Evolutionary conservation across 2,113 vertebrate genomes (phyloP), one percentile per base, ranked within the genome.

Genomic region (Cheilinus undulatus): DNA sequence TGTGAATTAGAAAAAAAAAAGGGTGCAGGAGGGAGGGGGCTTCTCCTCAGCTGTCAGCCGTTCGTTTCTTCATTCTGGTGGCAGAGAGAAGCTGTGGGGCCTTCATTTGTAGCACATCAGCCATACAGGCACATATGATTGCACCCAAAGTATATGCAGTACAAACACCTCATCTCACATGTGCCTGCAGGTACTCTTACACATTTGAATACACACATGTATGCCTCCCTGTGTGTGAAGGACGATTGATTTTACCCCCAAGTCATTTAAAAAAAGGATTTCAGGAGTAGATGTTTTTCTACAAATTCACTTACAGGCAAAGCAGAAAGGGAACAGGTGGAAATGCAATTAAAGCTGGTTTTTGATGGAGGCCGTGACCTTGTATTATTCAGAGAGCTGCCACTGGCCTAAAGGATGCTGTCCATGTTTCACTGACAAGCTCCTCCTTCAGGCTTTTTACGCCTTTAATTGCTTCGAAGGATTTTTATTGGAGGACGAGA

Each of bases 361-460:
- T 20, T 84, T 86, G 77, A 88, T 78, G 69, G 63, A 80, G 72
- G 52, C 62, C 54, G 36, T 38, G 78, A 53, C 63, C 75, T 76
- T 90, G 76, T 59, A 85, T 89, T 88, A 86, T 89, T 88, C 76
- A 84, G 53, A 49, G 68, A 56, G 78, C 60, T 65, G 57, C 22
- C 3, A 1, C 56, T 6, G 57, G 63, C 63, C 65, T 81, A 49
- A 56, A 74, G 51, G 69, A 79, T 69, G 76, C 71, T 73, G 69
- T 48, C 77, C 48, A 36, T 75, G 78, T 75, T 85, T 86, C 82
- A 84, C 77, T 84, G 69, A 84, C 64, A 3, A 69, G 63, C 65
- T 77, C 24, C n/a, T 36, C 58, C 67, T 58, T 51, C 8, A 40
- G 23, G 23, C 20, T 61, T 64, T 70, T 15, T 38, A 50, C 22